These are phyloP conservation scores for Phrynocephalus versicolor DNA, from an alignment of 2,113 vertebrate genomes.

Conservation along the genomic window DNA sequence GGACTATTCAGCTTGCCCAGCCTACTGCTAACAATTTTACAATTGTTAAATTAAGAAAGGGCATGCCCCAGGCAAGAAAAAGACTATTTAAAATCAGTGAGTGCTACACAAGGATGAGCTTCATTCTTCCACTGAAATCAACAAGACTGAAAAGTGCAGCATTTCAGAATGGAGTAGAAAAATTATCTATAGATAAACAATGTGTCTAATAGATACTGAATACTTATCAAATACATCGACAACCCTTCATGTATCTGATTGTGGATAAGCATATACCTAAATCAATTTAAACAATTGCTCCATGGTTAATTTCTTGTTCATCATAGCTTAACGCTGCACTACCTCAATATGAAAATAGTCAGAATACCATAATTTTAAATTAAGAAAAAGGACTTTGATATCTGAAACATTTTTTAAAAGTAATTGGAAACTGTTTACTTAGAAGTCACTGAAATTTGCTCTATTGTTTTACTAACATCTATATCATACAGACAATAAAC, in stretches of 20 bases:
- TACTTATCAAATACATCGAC: neutral
- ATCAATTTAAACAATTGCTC: neutral
- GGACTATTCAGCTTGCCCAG: neutral
- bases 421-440: neutral
- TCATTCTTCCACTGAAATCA: neutral
- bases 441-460: neutral
- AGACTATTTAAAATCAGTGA: neutral
- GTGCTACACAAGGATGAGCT: neutral
- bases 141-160: neutral
- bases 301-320: neutral
- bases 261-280: neutral
- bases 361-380: neutral
- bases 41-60: too few relatives aligned
- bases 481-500: conserved; percentile 27
- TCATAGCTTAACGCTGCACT: neutral
- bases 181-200: neutral
- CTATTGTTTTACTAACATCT: neutral
- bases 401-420: neutral
- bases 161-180: neutral
- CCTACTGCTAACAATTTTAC: neutral
- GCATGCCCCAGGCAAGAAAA: neutral
- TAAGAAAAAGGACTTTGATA: neutral
- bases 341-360: neutral
- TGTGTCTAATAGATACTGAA: neutral
- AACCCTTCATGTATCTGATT: too few relatives aligned